Percentiles rank a stretch among this genome's conserved stretches.
phyloP scores from a whole-genome alignment of 2,797 vertebrate species.

The Uromys caudimaculatus region DNA sequence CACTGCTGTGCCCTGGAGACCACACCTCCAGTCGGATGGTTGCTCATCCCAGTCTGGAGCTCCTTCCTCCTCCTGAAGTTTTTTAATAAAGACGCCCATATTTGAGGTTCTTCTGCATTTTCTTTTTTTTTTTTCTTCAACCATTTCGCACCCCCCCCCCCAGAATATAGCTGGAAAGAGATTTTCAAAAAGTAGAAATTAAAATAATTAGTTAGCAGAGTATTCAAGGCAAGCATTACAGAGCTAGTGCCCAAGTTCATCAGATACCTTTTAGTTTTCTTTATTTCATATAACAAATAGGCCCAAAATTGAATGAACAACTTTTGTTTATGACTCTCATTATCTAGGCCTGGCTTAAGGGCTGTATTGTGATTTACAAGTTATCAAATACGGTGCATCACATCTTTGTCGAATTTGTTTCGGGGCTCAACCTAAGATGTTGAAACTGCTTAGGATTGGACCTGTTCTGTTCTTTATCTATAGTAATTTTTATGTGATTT shows the following conservation, averaged over 20 bases:
- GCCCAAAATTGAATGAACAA: background rate
- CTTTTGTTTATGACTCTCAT: background rate
- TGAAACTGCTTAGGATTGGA: background rate
- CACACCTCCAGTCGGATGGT: background rate
- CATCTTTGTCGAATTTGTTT: background rate
- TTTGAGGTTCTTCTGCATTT: background rate
- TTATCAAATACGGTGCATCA: background rate
- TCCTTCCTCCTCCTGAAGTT: background rate
- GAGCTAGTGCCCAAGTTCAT: background rate
- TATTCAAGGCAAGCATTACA: background rate
- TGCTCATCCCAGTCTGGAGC: background rate
- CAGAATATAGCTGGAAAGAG: background rate
- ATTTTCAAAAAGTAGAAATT: background rate
- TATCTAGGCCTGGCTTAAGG: background rate
- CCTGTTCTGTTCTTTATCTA: background rate
- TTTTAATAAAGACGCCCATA: background rate
- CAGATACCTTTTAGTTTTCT: slow-evolving; percentile 27
- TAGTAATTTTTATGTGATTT: background rate
- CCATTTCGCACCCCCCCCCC: background rate
- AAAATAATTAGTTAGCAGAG: slow-evolving; percentile 25
- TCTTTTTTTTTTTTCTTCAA: background rate
- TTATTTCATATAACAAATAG: background rate
- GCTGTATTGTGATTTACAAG: background rate
- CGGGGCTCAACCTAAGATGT: background rate
- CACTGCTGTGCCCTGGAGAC: background rate